Base-by-base conservation (phyloP, 1,140 invertebrate genomes). In the Leucophenga varia region DNA sequence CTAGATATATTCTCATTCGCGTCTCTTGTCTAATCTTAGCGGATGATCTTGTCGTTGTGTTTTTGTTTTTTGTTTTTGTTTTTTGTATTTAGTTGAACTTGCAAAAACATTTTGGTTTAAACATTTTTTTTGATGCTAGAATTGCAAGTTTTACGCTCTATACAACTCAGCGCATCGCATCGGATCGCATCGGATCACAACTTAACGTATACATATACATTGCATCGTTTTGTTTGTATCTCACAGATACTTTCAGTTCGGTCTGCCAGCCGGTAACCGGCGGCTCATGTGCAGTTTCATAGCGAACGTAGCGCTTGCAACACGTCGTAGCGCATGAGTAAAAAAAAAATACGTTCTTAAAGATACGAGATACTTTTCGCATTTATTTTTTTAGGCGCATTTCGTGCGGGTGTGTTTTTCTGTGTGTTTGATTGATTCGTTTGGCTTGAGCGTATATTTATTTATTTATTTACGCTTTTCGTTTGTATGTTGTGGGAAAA, bases 261-360 rank as follows among this genome's bases (percentile, higher is more conserved):
- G n/a, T n/a, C n/a, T n/a, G n/a, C n/a, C n/a, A n/a, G 22, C 22
- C 22, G 56, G 46, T 25, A 25, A 6, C 35, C 47, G 34, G 59
- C 45, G 59, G 63, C 59, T 10, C 22, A 25, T 5, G 5, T 35
- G 32, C 35, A 68, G 64, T 68, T 68, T 49, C 56, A 52, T 32
- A 57, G 59, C 48, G 53, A 47, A 36, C 44, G 63, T 54, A 50
- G 35, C 45, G 59, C 64, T 43, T 67, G 59, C 59, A 54, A 68
- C 64, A 67, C 49, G 31, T 42, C 20, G 41, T 10, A 37, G 2
- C 37, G 36, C 34, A 38, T 38, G 16, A 25, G 22, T 10, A 6
- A 25, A n/a, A n/a, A n/a, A n/a, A n/a, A n/a, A n/a, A n/a, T n/a
- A 25, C 22, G 22, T 25, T 25, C n/a, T n/a, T n/a, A n/a, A n/a